phyloP scores from a whole-genome alignment of 1,140 invertebrate genomes.

The Drosophila seguyi region DNA sequence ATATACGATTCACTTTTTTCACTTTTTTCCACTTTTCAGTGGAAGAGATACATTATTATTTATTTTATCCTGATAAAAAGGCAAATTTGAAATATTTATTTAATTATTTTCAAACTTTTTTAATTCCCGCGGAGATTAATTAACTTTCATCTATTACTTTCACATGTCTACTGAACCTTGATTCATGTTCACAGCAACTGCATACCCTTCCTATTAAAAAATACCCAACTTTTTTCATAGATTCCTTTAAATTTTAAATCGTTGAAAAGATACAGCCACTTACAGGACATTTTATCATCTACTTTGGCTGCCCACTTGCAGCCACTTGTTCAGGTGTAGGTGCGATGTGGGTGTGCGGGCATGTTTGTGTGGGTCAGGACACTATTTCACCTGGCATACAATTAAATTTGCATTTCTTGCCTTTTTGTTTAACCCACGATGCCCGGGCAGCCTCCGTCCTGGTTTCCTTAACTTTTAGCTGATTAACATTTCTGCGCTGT shows the following conservation, averaged over 20 bases:
- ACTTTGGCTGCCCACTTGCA: constrained; percentile 60
- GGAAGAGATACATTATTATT: not conserved
- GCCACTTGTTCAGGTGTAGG: constrained; percentile 36
- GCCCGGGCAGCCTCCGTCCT: constrained; percentile 24
- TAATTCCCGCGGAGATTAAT: not conserved
- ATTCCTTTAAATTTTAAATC: not conserved
- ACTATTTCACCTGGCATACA: constrained; percentile 80
- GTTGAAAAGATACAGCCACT: constrained; percentile 25
- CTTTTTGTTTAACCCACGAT: constrained; percentile 49
- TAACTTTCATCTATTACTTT: too few species aligned
- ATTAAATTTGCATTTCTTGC: constrained; percentile 83
- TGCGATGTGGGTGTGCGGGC: constrained; percentile 3
- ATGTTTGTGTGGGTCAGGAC: constrained; percentile 43
- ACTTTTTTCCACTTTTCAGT: too few species aligned
- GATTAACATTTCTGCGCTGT: constrained; percentile 74
- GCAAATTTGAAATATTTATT: too few species aligned
- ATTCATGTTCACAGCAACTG: too few species aligned
- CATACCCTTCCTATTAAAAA: too few species aligned
- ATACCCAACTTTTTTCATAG: not conserved
- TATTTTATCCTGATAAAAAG: not conserved
- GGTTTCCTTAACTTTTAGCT: constrained; percentile 75
- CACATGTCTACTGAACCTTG: too few species aligned
- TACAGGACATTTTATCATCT: constrained; percentile 6
- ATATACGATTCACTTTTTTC: too few species aligned
- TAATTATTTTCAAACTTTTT: not conserved